phyloP scores from a whole-genome alignment of 1,140 invertebrate genomes.

The Lethocerus indicus region DNA sequence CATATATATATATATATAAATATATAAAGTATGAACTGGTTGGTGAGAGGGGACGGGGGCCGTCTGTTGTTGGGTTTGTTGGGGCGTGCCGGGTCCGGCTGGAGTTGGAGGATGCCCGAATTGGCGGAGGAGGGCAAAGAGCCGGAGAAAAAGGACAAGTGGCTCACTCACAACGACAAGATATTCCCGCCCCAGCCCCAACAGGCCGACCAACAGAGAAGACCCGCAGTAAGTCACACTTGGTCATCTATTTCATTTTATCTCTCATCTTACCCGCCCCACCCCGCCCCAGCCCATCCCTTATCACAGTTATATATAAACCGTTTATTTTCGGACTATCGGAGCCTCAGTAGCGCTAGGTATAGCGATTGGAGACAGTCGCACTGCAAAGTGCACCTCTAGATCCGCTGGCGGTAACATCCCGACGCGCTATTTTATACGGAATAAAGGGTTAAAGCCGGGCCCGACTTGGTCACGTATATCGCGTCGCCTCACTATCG shows the following conservation, averaged over 20 bases:
- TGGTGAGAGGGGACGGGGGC: too few species aligned
- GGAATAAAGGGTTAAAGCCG: too few species aligned
- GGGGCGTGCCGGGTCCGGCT: too few species aligned
- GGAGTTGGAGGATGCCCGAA: slow-evolving; percentile 7
- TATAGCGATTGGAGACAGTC: background rate
- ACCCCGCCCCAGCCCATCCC: background rate
- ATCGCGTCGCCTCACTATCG: too few species aligned
- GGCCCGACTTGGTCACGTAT: too few species aligned
- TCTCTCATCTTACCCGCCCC: slow-evolving; percentile 6
- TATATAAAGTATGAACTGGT: too few species aligned
- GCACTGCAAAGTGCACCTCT: too few species aligned
- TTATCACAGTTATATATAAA: background rate
- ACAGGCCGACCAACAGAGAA: slow-evolving; percentile 51
- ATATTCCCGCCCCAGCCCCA: slow-evolving; percentile 59
- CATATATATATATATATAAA: too few species aligned
- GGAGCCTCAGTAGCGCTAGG: too few species aligned
- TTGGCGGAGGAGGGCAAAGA: slow-evolving; percentile 6
- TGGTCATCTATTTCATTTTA: background rate
- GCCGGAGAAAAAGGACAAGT: slow-evolving; percentile 22
- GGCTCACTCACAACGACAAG: slow-evolving; percentile 48
- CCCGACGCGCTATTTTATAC: too few species aligned
- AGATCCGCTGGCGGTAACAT: too few species aligned
- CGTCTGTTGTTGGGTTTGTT: too few species aligned
- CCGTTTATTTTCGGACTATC: background rate
- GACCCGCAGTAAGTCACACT: slow-evolving; percentile 56